phyloP scores from a whole-genome alignment of 2,113 vertebrate genomes.

The Sclerurus mexicanus region DNA sequence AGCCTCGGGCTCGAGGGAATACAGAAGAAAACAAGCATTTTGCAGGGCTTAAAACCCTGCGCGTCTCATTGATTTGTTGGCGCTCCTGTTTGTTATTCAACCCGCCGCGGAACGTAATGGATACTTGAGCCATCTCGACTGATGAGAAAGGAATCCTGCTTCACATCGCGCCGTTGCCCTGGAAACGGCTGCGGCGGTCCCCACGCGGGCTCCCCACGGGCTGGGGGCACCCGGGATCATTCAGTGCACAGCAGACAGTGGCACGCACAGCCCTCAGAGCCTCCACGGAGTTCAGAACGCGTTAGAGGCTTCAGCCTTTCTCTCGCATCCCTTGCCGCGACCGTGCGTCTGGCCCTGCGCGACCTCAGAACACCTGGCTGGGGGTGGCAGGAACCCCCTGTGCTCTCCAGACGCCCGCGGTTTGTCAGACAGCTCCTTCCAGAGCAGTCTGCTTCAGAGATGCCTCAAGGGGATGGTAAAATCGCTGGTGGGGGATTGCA shows the following conservation, averaged over 20 bases:
- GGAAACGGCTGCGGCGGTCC: neutral
- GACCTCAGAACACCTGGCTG: fast-evolving
- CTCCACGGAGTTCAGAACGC: neutral
- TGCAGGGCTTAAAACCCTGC: neutral
- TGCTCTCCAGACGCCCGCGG: fast-evolving
- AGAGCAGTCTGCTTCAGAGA: neutral
- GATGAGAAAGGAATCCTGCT: conserved; percentile 3
- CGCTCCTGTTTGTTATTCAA: neutral
- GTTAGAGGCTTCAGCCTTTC: neutral
- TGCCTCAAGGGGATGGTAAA: neutral
- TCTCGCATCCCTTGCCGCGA: fast-evolving
- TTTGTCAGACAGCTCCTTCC: neutral
- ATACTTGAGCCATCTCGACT: neutral
- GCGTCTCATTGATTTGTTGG: conserved; percentile 8
- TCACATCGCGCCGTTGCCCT: neutral
- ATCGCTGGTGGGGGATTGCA: neutral
- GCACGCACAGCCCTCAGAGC: neutral
- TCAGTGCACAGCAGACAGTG: neutral
- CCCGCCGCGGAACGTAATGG: neutral
- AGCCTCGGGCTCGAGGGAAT: conserved; percentile 29
- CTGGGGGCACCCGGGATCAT: neutral
- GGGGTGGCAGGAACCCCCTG: neutral
- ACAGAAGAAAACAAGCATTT: neutral
- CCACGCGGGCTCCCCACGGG: neutral
- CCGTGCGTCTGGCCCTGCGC: fast-evolving